A percentile compares a stretch with the other conserved stretches of the same genome.
Evolutionary conservation across 23 tunicate genomes (phyloP).

Genomic region (Halocynthia aurantium): DNA sequence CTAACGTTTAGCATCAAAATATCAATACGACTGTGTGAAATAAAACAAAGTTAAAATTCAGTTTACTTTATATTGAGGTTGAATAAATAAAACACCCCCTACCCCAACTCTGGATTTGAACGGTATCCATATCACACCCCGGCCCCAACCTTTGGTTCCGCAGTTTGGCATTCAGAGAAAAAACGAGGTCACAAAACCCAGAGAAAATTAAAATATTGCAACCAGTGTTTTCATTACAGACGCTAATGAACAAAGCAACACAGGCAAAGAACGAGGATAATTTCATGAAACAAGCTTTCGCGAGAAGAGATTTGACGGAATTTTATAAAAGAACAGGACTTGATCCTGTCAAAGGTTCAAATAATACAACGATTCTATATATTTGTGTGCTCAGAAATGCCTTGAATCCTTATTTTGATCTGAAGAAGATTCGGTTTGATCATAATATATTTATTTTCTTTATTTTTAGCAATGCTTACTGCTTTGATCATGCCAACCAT

Average conservation of each 20-base stretch:
- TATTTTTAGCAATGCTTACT: constrained; percentile 24
- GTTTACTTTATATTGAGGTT: too few species aligned
- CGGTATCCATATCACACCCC: too few species aligned
- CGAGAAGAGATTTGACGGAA: constrained; percentile 5
- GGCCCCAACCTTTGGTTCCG: too few species aligned
- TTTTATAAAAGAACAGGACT: constrained; percentile 23
- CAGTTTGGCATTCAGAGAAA: background rate
- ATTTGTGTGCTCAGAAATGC: too few species aligned
- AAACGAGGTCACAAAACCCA: too few species aligned
- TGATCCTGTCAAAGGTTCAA: constrained; percentile 34
- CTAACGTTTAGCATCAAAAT: too few species aligned
- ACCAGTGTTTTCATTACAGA: background rate
- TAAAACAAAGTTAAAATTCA: too few species aligned
- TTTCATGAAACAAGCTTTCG: background rate
- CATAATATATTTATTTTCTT: background rate
- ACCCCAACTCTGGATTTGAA: too few species aligned
- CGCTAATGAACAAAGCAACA: background rate
- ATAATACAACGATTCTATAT: background rate
- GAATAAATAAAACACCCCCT: too few species aligned
- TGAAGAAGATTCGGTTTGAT: background rate
- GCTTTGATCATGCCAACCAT: constrained; percentile 29
- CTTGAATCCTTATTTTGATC: background rate
- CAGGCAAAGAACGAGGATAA: constrained; percentile 6
- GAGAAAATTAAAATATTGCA: too few species aligned
- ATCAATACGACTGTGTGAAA: too few species aligned